Evolutionary conservation across 2,888 invertebrate species (phyloP).

Genomic region (Malthinus flaveolus): DNA sequence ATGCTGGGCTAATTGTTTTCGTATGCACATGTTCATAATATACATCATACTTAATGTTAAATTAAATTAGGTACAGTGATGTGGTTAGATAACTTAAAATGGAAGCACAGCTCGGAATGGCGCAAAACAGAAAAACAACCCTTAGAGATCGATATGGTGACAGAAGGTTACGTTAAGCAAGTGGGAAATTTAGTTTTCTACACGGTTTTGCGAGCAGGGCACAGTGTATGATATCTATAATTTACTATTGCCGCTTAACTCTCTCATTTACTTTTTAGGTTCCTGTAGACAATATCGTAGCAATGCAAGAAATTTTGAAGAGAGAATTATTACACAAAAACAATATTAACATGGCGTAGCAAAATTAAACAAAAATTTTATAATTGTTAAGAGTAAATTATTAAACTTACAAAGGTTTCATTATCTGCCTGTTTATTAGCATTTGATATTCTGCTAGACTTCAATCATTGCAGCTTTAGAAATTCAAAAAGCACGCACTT

Average conservation of each 20-base stretch:
- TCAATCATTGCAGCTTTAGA: too few species aligned
- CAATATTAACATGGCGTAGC: neutral
- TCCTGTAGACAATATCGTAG: slow-evolving; percentile 40
- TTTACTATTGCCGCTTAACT: neutral
- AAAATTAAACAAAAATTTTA: too few species aligned
- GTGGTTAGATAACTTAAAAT: slow-evolving; percentile 74
- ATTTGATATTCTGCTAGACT: too few species aligned
- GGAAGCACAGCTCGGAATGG: slow-evolving; percentile 66
- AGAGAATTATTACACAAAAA: slow-evolving; percentile 34
- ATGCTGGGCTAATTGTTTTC: neutral
- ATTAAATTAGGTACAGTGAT: slow-evolving; percentile 63
- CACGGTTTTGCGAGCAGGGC: slow-evolving; percentile 79
- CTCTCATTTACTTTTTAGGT: slow-evolving; percentile 30
- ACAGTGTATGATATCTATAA: slow-evolving; percentile 63
- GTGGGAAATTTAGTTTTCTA: slow-evolving; percentile 73
- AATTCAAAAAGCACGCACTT: too few species aligned
- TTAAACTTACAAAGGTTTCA: too few species aligned
- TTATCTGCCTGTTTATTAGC: too few species aligned
- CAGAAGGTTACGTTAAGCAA: slow-evolving; percentile 75
- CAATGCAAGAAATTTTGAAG: slow-evolving; percentile 40
- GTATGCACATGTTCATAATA: slow-evolving; percentile 2
- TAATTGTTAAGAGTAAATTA: too few species aligned
- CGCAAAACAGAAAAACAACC: slow-evolving; percentile 64
- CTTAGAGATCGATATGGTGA: slow-evolving; percentile 63
- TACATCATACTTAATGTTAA: slow-evolving; percentile 1